Evolutionary conservation across 2,888 invertebrate genomes (phyloP).

Genomic region (Dynastes hyllus): DNA sequence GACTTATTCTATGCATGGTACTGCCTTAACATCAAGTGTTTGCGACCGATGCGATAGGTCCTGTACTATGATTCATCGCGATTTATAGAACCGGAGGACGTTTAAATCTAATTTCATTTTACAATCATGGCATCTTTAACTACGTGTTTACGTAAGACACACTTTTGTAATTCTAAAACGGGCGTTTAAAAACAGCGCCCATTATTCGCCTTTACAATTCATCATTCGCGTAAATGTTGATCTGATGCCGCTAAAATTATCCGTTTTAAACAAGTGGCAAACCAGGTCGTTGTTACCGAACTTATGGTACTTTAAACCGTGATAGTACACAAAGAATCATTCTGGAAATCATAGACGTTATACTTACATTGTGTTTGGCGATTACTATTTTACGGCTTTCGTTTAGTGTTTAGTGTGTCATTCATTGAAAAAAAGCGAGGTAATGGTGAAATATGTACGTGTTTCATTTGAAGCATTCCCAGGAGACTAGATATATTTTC

Average conservation of each 20-base stretch:
- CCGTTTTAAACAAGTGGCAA: conserved; percentile 15
- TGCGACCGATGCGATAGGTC: neutral
- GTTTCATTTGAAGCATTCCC: no score
- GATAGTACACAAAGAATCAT: neutral
- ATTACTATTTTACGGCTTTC: no score
- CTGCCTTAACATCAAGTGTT: neutral
- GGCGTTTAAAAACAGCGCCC: neutral
- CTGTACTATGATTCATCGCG: conserved; percentile 3
- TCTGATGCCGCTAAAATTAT: neutral
- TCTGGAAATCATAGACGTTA: no score
- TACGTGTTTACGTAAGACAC: conserved; percentile 12
- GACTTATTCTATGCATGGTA: no score
- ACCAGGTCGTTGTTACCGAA: neutral
- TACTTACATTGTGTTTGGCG: no score
- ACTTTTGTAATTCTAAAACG: conserved; percentile 13
- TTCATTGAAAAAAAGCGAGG: no score
- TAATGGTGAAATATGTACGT: no score
- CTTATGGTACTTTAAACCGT: neutral
- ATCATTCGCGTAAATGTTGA: conserved; percentile 5
- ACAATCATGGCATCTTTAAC: neutral
- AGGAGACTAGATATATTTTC: no score
- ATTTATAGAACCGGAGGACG: neutral
- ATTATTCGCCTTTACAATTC: conserved; percentile 21
- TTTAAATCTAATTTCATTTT: conserved; percentile 20
- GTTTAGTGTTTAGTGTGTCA: no score